Evolutionary conservation across 2,888 invertebrate genomes (phyloP).

Genomic region (Blomia tropicalis): DNA sequence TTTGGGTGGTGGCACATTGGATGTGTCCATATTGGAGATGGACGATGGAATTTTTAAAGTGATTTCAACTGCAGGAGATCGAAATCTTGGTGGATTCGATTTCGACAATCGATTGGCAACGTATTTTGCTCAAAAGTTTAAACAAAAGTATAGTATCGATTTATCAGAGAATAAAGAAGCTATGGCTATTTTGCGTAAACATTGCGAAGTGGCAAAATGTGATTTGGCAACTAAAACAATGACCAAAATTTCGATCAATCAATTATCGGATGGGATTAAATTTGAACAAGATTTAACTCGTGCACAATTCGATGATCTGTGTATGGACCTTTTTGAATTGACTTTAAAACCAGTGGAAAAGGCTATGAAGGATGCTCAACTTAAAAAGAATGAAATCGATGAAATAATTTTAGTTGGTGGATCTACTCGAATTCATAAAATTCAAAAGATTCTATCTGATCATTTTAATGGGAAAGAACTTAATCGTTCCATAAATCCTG

Average conservation of each 20-base stretch:
- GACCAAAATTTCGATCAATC: constrained; percentile 40
- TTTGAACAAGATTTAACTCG: constrained; percentile 88
- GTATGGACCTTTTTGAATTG: constrained; percentile 83
- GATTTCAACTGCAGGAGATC: constrained; percentile 44
- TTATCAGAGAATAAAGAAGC: constrained; percentile 41
- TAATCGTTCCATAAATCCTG: constrained; percentile 87
- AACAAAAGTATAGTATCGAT: constrained; percentile 40
- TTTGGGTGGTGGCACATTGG: constrained; percentile 28
- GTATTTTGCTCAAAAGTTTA: constrained; percentile 36
- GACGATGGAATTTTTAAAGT: constrained; percentile 36
- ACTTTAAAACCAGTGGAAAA: constrained; percentile 96
- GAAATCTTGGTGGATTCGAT: constrained; percentile 41
- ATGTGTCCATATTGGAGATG: constrained; percentile 28
- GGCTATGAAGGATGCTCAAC: constrained; percentile 81
- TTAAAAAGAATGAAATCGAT: constrained; percentile 75
- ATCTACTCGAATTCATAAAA: constrained; percentile 92
- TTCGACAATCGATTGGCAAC: constrained; percentile 37
- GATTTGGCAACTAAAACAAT: constrained; percentile 41
- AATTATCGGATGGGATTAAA: constrained; percentile 62
- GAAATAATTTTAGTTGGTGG: constrained; percentile 61
- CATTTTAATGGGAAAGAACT: constrained; percentile 82
- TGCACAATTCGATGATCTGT: constrained; percentile 90
- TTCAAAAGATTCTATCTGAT: constrained; percentile 78
- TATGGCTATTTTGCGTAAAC: constrained; percentile 46
- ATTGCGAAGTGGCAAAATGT: constrained; percentile 48